These are phyloP conservation scores for Ephydatia muelleri DNA, from an alignment of 37 sponge, comb jelly and placozoan species.

Conservation along the genomic window DNA sequence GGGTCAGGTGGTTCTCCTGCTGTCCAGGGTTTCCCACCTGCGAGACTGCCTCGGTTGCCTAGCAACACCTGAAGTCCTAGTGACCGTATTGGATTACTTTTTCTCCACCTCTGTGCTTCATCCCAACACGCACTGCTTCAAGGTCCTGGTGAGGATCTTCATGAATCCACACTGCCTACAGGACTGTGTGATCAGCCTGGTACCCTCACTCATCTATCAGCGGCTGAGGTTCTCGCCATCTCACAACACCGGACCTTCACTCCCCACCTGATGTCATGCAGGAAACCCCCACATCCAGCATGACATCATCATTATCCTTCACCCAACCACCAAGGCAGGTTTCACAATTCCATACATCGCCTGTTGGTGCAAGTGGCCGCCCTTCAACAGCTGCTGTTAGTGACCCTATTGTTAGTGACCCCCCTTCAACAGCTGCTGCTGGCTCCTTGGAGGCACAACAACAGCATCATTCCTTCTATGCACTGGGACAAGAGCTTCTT, in stretches of 20 bases:
- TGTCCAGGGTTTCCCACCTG: slow-evolving; percentile 62
- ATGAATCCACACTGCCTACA: slow-evolving; percentile 65
- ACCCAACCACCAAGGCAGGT: neutral
- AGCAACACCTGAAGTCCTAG: slow-evolving; percentile 32
- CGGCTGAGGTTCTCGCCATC: neutral
- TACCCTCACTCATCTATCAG: slow-evolving; percentile 36
- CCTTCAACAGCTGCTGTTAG: neutral
- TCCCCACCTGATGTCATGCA: neutral
- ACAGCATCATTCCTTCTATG: neutral
- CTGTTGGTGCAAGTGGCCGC: neutral
- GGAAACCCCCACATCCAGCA: neutral
- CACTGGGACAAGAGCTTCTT: slow-evolving; percentile 35
- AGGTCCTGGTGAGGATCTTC: slow-evolving; percentile 48
- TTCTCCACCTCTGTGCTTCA: neutral
- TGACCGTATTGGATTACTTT: slow-evolving; percentile 45
- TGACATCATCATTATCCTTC: neutral
- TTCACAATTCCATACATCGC: neutral
- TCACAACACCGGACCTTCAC: neutral
- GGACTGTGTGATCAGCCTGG: slow-evolving; percentile 22
- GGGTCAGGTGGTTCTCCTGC: slow-evolving; percentile 34
- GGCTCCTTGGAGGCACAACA: neutral
- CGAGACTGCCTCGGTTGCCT: slow-evolving; percentile 47
- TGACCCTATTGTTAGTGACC: no score
- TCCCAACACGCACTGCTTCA: slow-evolving; percentile 40
- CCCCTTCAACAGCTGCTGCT: neutral